Evolutionary conservation across 2,113 vertebrate genomes (phyloP).

Genomic region (Semnornis frantzii): DNA sequence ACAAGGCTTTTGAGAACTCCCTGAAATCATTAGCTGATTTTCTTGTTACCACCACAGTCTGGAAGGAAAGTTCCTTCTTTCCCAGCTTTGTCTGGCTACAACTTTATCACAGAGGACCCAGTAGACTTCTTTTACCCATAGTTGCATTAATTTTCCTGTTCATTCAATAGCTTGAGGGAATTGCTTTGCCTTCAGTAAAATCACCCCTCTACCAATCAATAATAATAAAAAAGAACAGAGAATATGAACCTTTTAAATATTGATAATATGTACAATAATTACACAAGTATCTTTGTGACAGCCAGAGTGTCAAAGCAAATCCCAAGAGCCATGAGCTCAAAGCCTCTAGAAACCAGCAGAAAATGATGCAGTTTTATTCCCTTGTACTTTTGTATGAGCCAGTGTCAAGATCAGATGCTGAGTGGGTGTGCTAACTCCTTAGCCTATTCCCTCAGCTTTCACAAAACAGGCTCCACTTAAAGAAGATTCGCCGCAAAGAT

Average conservation of each 20-base stretch:
- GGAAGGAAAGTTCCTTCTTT: slow-evolving; percentile 44
- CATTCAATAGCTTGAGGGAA: slow-evolving; percentile 60
- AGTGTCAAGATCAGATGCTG: slow-evolving; percentile 37
- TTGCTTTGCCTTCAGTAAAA: slow-evolving; percentile 72
- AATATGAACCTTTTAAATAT: slow-evolving; percentile 73
- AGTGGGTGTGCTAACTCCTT: slow-evolving; percentile 45
- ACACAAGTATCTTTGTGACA: slow-evolving; percentile 33
- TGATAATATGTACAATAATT: slow-evolving; percentile 71
- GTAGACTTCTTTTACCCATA: slow-evolving; percentile 42
- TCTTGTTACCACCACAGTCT: slow-evolving; percentile 36
- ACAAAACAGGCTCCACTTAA: slow-evolving; percentile 23
- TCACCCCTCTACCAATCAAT: slow-evolving; percentile 67
- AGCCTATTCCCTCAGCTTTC: slow-evolving; percentile 32
- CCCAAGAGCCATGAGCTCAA: not conserved
- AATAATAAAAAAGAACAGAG: slow-evolving; percentile 45
- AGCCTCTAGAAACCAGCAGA: slow-evolving; percentile 41
- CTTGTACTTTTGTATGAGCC: slow-evolving; percentile 9
- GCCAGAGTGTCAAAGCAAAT: slow-evolving; percentile 38
- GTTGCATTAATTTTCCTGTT: slow-evolving; percentile 59
- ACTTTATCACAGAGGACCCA: slow-evolving; percentile 43
- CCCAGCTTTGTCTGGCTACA: slow-evolving; percentile 1
- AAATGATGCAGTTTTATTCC: slow-evolving; percentile 29
- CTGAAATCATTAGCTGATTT: slow-evolving; percentile 47
- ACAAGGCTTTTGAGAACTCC: slow-evolving; percentile 38
- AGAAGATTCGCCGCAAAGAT: not conserved